Evolutionary conservation across 2,888 invertebrate species (phyloP).

Genomic region (Seira musarum): DNA sequence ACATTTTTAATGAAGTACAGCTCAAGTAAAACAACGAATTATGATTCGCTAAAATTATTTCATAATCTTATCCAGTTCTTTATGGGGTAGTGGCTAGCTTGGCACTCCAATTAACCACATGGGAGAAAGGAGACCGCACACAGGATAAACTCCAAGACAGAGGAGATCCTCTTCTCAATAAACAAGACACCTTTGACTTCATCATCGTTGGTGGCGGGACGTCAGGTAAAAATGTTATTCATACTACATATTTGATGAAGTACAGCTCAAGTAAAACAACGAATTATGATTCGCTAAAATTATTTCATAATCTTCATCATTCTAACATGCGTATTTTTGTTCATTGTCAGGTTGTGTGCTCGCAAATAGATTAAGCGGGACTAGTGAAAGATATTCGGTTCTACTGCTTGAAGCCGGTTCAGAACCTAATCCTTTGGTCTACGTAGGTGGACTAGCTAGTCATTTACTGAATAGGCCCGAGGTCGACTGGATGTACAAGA

Average conservation of each 20-base stretch:
- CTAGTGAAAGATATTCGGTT: conserved; percentile 73
- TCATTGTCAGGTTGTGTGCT: conserved; percentile 76
- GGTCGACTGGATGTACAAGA: conserved; percentile 74
- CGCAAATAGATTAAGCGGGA: conserved; percentile 73
- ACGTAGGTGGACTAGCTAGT: conserved; percentile 72
- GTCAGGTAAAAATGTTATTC: no score
- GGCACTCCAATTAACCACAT: conserved; percentile 59
- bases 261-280: no score
- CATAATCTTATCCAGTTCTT: no score
- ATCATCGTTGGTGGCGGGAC: conserved; percentile 51
- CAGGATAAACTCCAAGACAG: conserved; percentile 56
- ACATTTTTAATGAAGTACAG: not conserved
- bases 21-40: no score
- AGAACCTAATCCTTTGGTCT: conserved; percentile 73
- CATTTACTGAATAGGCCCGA: conserved; percentile 65
- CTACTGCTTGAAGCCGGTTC: conserved; percentile 75
- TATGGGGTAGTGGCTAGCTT: conserved; percentile 62
- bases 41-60: no score
- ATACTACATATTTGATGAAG: no score
- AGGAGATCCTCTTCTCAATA: not conserved
- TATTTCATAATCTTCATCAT: no score
- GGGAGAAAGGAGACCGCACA: conserved; percentile 62
- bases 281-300: no score
- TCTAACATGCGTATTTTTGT: no score
- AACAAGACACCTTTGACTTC: conserved; percentile 58